phyloP scores from a whole-genome alignment of 53 echinoderm and acorn worm species.

The Arbacia lixula region DNA sequence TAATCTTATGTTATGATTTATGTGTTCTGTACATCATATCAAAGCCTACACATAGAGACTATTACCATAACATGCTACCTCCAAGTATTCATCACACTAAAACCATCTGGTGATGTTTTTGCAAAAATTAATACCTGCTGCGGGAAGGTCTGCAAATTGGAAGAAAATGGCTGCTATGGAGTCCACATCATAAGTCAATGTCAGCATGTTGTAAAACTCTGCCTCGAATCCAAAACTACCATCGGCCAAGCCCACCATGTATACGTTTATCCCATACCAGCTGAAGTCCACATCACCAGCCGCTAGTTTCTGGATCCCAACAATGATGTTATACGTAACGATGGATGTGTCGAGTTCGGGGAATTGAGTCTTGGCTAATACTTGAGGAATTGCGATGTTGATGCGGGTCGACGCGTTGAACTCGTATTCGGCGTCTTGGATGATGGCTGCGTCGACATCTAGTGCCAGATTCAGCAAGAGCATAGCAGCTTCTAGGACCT shows the following conservation, averaged over 20 bases:
- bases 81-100: too few species aligned
- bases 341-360: neutral
- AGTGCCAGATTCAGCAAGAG: conserved; percentile 14
- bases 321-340: neutral
- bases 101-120: too few species aligned
- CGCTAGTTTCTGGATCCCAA: conserved; percentile 1
- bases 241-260: neutral
- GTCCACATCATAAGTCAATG: conserved; percentile 2
- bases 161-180: neutral
- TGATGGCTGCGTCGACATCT: conserved; percentile 1
- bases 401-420: conserved; percentile 34
- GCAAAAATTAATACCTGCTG: neutral
- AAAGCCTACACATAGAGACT: too few species aligned
- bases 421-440: conserved; percentile 13
- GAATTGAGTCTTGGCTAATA: conserved; percentile 14
- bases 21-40: too few species aligned
- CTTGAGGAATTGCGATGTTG: neutral
- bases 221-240: neutral
- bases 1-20: too few species aligned
- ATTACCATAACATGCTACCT: too few species aligned
- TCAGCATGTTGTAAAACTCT: neutral
- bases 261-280: conserved; percentile 13
- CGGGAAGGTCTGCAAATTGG: conserved; percentile 29
- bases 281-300: neutral
- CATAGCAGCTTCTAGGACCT: neutral